Percentiles rank a stretch among this genome's conserved stretches.
These are phyloP conservation scores for Connochaetes taurinus DNA, from an alignment of 2,113 vertebrate species.

Conservation along the genomic window DNA sequence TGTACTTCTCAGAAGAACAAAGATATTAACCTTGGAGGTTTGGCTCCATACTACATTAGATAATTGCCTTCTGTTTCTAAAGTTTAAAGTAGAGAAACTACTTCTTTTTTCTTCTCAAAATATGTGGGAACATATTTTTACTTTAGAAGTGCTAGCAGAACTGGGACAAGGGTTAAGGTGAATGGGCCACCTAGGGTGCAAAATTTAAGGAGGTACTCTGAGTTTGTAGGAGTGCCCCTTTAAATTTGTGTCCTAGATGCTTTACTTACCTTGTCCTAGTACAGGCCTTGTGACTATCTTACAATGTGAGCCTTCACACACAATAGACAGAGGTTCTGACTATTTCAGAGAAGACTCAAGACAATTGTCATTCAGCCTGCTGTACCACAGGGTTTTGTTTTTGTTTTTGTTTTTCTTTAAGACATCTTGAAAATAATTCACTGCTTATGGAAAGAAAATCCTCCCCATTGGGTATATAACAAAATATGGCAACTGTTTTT, in stretches of 20 bases:
- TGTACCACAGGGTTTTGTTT: not conserved
- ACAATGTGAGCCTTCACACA: not conserved
- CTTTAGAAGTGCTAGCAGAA: not conserved
- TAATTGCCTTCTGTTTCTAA: constrained; percentile 64
- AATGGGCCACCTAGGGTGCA: not conserved
- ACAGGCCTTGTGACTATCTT: not conserved
- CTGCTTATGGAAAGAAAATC: not conserved
- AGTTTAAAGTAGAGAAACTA: constrained; percentile 62
- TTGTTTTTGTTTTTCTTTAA: not conserved
- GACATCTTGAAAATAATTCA: constrained; percentile 7
- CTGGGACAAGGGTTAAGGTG: not conserved
- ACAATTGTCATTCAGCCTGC: not conserved
- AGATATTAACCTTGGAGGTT: constrained; percentile 54
- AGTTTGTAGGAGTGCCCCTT: not conserved
- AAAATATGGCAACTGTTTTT: constrained; percentile 17
- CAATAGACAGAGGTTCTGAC: not conserved
- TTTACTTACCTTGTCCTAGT: not conserved
- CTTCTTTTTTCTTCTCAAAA: constrained; percentile 19
- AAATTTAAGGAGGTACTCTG: not conserved
- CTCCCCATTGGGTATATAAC: not conserved
- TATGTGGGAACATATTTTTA: not conserved
- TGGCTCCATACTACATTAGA: constrained; percentile 61
- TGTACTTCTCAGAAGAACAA: constrained; percentile 64
- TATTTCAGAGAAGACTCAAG: not conserved
- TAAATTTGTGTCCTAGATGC: not conserved